phyloP scores from a whole-genome alignment of 2,113 vertebrate species.

The Rhabdomys dilectus region DNA sequence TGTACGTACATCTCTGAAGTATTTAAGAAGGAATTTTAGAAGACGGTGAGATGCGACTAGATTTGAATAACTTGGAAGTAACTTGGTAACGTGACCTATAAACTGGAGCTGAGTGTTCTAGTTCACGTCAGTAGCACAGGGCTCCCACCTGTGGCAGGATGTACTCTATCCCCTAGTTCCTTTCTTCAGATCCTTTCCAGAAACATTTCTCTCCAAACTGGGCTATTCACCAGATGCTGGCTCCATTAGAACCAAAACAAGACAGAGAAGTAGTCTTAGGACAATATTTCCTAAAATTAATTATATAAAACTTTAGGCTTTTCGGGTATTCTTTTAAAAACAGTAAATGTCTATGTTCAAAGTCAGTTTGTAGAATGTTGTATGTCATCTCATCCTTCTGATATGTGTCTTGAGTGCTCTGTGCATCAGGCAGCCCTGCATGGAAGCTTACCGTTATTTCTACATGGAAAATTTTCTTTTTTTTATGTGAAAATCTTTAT shows the following conservation, averaged over 20 bases:
- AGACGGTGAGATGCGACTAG: neutral
- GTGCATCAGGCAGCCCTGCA: neutral
- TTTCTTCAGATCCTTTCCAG: conserved; percentile 42
- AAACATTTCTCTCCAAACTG: conserved; percentile 58
- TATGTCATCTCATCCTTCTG: neutral
- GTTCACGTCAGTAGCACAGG: neutral
- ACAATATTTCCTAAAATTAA: conserved; percentile 55
- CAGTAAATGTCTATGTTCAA: neutral
- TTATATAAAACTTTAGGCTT: conserved; percentile 37
- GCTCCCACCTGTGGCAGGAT: neutral
- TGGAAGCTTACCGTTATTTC: neutral
- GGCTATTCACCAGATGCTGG: conserved; percentile 35
- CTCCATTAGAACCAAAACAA: conserved; percentile 18
- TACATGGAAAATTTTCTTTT: too few relatives aligned
- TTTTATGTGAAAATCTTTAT: too few relatives aligned
- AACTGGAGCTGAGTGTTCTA: neutral
- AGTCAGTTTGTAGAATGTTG: conserved; percentile 10
- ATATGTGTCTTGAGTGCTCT: neutral
- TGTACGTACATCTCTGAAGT: neutral
- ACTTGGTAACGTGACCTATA: neutral
- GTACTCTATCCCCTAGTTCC: neutral
- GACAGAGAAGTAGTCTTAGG: conserved; percentile 37
- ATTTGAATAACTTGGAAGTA: conserved; percentile 38
- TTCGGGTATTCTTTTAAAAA: neutral
- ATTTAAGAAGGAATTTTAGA: neutral